Percentiles rank a stretch among this genome's conserved stretches.
These are phyloP conservation scores for Pseudeuparius sepicola DNA, from an alignment of 2,888 invertebrate genomes.

Conservation along the genomic window DNA sequence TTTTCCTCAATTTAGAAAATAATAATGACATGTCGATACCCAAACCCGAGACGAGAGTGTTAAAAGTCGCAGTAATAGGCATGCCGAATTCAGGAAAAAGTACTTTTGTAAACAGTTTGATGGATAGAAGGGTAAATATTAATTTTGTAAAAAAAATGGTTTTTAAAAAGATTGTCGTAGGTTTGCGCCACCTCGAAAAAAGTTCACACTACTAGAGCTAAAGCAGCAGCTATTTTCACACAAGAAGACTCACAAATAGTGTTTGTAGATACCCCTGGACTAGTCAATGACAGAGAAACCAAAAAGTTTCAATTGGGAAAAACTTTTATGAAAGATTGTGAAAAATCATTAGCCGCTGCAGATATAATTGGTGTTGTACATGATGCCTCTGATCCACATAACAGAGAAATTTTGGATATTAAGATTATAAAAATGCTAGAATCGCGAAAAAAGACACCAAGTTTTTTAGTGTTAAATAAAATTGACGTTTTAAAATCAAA, in stretches of 20 bases:
- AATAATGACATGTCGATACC: too few species aligned
- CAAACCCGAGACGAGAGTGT: too few species aligned
- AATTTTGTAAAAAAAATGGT: neutral
- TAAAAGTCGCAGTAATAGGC: constrained; percentile 80
- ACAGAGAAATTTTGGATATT: constrained; percentile 55
- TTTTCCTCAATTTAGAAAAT: too few species aligned
- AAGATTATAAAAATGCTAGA: constrained; percentile 62
- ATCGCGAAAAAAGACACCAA: constrained; percentile 47
- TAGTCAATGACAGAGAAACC: constrained; percentile 59
- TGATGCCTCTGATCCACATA: constrained; percentile 65
- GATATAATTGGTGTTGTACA: constrained; percentile 80
- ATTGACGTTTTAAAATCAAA: constrained; percentile 63
- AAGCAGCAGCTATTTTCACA: constrained; percentile 62
- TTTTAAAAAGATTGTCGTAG: constrained; percentile 44
- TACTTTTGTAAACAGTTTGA: constrained; percentile 80
- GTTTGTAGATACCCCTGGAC: constrained; percentile 89
- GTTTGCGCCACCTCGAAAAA: constrained; percentile 84
- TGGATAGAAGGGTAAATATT: constrained; percentile 59
- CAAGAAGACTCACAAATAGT: constrained; percentile 76
- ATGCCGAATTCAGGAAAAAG: constrained; percentile 95
- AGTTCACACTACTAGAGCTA: constrained; percentile 79
- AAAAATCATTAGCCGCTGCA: constrained; percentile 53
- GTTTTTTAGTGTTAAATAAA: constrained; percentile 85
- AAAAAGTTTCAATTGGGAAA: constrained; percentile 53
- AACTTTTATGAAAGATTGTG: constrained; percentile 50